Evolutionary conservation across 2,888 invertebrate species (phyloP).

Genomic region (Harpalus rubripes): DNA sequence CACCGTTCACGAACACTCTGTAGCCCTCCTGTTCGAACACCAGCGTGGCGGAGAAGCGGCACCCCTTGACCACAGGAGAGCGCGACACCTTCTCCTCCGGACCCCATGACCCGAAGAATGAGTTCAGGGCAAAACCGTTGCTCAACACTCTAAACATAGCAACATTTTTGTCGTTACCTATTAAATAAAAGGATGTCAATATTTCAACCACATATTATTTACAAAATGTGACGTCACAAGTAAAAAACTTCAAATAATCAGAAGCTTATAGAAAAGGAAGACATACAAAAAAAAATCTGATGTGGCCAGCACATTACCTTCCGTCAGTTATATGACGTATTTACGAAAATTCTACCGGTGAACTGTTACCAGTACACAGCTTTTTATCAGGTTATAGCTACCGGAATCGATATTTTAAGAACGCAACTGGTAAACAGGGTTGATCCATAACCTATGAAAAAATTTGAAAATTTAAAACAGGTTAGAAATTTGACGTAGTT

Average conservation of each 20-base stretch:
- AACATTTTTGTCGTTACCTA: not conserved
- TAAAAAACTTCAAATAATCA: not conserved
- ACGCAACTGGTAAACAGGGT: no score
- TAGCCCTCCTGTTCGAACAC: not conserved
- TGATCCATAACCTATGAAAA: no score
- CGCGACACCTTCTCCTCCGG: not conserved
- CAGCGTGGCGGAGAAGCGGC: not conserved
- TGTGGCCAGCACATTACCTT: no score
- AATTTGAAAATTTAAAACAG: no score
- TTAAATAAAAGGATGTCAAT: not conserved
- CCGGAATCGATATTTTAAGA: no score
- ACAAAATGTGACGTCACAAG: not conserved
- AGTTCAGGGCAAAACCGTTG: not conserved
- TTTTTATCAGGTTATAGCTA: no score
- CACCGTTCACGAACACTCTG: conserved; percentile 2
- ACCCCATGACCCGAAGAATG: not conserved
- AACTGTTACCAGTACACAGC: no score
- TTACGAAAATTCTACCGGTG: no score
- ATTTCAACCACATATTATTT: not conserved
- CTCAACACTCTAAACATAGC: not conserved
- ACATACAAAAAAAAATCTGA: not conserved
- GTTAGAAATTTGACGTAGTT: no score
- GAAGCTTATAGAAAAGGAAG: not conserved
- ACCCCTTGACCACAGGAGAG: not conserved
- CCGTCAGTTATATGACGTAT: no score